Evolutionary conservation across 2,888 invertebrate species (phyloP).

Genomic region (Maniola hyperantus): DNA sequence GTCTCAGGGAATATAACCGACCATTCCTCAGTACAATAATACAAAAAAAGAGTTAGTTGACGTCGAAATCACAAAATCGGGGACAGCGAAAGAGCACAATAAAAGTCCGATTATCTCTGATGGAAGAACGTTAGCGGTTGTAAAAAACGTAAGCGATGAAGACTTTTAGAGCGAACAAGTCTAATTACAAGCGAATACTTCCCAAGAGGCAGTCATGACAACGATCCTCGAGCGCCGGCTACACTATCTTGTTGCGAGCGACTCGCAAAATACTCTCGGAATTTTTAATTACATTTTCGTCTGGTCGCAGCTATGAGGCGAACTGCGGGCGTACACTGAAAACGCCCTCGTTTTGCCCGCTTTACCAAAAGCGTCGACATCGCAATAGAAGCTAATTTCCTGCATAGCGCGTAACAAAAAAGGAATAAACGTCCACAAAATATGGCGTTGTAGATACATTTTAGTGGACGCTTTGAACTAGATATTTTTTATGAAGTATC

Average conservation of each 20-base stretch:
- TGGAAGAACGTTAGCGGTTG: constrained; percentile 46
- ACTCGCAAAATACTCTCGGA: constrained; percentile 80
- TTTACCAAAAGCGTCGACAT: constrained; percentile 80
- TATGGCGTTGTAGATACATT: constrained; percentile 52
- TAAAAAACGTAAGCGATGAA: constrained; percentile 63
- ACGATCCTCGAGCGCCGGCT: constrained; percentile 70
- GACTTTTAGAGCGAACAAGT: constrained; percentile 70
- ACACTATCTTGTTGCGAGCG: constrained; percentile 81
- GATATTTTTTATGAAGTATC: constrained; percentile 22
- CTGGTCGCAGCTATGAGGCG: constrained; percentile 76
- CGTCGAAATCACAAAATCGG: constrained; percentile 10
- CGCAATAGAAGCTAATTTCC: constrained; percentile 83
- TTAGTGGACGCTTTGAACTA: constrained; percentile 27
- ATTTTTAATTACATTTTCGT: constrained; percentile 83
- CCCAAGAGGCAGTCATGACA: constrained; percentile 77
- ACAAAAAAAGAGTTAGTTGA: neutral
- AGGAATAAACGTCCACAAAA: constrained; percentile 63
- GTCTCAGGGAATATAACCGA: constrained; percentile 47
- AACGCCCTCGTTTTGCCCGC: constrained; percentile 77
- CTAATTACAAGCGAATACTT: constrained; percentile 78
- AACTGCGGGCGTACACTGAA: constrained; percentile 67
- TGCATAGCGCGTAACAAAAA: constrained; percentile 78
- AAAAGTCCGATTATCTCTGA: constrained; percentile 48
- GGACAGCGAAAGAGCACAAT: constrained; percentile 18
- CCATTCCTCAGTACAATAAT: constrained; percentile 17